These are phyloP conservation scores for Caenorhabditis virilis DNA, from an alignment of 2,888 invertebrate species.

Conservation along the genomic window DNA sequence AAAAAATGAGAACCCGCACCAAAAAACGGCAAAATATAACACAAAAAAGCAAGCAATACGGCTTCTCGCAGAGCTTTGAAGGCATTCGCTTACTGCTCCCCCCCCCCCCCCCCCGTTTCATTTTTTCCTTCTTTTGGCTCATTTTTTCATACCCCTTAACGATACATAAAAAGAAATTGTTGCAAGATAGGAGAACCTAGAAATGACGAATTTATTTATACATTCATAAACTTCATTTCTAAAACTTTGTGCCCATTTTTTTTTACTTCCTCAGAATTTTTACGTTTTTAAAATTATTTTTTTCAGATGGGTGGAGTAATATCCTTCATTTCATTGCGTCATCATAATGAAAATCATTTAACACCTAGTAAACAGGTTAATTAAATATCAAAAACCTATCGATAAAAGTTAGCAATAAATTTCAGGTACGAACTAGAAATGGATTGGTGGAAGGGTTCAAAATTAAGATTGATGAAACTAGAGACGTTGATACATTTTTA, in stretches of 20 bases:
- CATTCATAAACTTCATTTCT: not conserved
- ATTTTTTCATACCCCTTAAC: no score
- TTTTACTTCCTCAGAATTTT: not conserved
- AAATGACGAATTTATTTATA: not conserved
- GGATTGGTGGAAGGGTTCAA: conserved; percentile 51
- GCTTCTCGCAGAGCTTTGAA: no score
- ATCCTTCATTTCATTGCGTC: conserved; percentile 47
- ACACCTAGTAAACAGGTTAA: conserved; percentile 39
- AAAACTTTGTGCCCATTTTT: not conserved
- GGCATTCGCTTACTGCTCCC: no score
- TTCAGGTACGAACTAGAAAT: conserved; percentile 45
- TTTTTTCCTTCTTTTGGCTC: no score
- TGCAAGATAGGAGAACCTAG: conserved; percentile 24
- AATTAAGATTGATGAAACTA: conserved; percentile 40
- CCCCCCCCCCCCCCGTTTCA: no score
- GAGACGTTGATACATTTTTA: conserved; percentile 51
- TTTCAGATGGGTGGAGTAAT: conserved; percentile 55
- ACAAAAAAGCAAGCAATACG: no score
- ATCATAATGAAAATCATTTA: conserved; percentile 24
- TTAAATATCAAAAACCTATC: not conserved
- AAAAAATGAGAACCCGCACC: no score
- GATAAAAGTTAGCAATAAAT: not conserved
- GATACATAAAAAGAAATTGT: not conserved
- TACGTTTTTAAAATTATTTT: not conserved
- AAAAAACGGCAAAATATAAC: no score